These are phyloP conservation scores for Centruroides sculpturatus DNA, from an alignment of 1,140 invertebrate species.

Conservation along the genomic window DNA sequence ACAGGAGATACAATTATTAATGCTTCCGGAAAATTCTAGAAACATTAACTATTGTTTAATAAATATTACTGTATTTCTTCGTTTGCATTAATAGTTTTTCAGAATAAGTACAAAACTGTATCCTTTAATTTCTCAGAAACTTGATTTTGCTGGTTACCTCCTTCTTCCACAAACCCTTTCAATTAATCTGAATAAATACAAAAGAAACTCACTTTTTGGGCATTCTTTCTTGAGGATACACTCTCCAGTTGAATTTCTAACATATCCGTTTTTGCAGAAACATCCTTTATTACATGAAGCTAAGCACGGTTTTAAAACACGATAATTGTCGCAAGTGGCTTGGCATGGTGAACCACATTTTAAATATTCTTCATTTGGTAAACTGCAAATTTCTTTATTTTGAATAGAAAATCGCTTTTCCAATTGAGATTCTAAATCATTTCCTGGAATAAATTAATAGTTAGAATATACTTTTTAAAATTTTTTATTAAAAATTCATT, in stretches of 20 bases:
- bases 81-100: too few species aligned
- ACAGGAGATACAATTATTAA: too few species aligned
- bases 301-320: not conserved
- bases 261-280: constrained; percentile 6
- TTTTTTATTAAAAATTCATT: not conserved
- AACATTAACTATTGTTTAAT: too few species aligned
- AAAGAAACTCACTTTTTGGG: too few species aligned
- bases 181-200: too few species aligned
- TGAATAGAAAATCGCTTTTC: not conserved
- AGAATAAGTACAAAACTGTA: too few species aligned
- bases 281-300: constrained; percentile 1
- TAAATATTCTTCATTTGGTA: constrained; percentile 1
- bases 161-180: too few species aligned
- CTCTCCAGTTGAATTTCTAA: not conserved
- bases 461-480: not conserved
- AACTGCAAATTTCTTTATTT: not conserved
- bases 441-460: not conserved
- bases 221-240: too few species aligned
- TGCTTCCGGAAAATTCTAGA: too few species aligned
- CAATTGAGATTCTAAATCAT: not conserved
- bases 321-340: not conserved
- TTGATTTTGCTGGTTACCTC: too few species aligned
- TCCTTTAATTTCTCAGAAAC: too few species aligned
- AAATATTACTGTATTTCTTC: too few species aligned
- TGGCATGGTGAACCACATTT: constrained; percentile 4